These are phyloP conservation scores for Bergia puertoricense DNA, from an alignment of 92 coral and sea anemone genomes.

Conservation along the genomic window DNA sequence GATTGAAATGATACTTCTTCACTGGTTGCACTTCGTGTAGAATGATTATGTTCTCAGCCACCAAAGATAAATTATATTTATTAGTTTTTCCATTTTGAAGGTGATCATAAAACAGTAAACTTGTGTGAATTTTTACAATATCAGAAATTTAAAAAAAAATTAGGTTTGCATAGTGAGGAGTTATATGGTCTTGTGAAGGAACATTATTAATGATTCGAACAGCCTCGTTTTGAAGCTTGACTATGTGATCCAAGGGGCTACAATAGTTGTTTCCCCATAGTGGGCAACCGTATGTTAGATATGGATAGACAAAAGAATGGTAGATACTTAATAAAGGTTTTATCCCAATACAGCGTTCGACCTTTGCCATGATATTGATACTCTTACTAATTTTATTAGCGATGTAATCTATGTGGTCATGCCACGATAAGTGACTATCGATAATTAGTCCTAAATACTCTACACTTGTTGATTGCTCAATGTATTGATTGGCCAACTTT, in stretches of 20 bases:
- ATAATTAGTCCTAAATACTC: slow-evolving; percentile 16
- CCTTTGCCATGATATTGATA: slow-evolving; percentile 21
- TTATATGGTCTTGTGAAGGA: too few species aligned
- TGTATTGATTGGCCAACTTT: slow-evolving; percentile 20
- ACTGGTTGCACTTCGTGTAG: slow-evolving; percentile 35
- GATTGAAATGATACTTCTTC: background rate
- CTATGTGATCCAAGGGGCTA: slow-evolving; percentile 18
- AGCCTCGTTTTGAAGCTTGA: slow-evolving; percentile 40
- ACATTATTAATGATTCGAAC: slow-evolving; percentile 35
- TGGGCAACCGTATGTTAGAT: background rate
- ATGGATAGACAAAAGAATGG: slow-evolving; percentile 11
- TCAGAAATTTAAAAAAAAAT: slow-evolving; percentile 5
- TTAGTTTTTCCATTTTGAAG: slow-evolving; percentile 13
- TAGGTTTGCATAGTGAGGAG: slow-evolving; percentile 32
- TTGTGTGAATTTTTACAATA: slow-evolving; percentile 27
- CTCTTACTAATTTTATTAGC: slow-evolving; percentile 20
- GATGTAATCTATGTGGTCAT: slow-evolving; percentile 38
- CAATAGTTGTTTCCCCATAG: slow-evolving; percentile 24
- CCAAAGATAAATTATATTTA: background rate
- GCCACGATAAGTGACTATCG: slow-evolving; percentile 4
- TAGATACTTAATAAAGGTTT: slow-evolving; percentile 3
- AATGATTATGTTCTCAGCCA: slow-evolving; percentile 31
- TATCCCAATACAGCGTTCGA: background rate
- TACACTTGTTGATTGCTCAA: background rate
- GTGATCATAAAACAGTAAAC: slow-evolving; percentile 28